Percentiles rank a stretch among this genome's conserved stretches.
Conservation (phyloP, 2,113 vertebrate genomes). For the Seriola aureovittata region DNA sequence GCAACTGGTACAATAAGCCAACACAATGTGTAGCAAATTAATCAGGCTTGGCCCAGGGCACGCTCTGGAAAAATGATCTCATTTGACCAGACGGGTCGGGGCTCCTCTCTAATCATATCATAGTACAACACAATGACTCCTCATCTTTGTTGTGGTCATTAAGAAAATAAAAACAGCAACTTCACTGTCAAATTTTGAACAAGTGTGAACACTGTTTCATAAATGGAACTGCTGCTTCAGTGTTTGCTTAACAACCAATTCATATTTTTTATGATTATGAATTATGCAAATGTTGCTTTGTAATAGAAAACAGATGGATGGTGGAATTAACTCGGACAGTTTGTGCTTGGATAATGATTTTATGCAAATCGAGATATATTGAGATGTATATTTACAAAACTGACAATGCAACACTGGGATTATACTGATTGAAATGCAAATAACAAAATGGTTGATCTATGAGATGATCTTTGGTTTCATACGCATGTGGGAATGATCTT, state of each 20-base stretch:
- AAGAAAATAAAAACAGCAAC: constrained; percentile 51
- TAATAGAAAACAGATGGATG: constrained; percentile 53
- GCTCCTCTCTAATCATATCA: constrained; percentile 77
- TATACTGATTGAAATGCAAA: neutral
- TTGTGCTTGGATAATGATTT: constrained; percentile 42
- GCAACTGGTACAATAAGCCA: constrained; percentile 73
- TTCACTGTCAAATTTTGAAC: constrained; percentile 38
- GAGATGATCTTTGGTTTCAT: constrained; percentile 30
- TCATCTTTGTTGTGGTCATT: constrained; percentile 63
- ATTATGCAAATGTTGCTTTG: constrained; percentile 47
- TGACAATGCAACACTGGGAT: neutral
- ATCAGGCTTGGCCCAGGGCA: constrained; percentile 76
- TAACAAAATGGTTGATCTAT: neutral
- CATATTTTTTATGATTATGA: constrained; percentile 46
- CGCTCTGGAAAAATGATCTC: constrained; percentile 77
- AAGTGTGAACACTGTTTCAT: constrained; percentile 7
- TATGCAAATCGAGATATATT: constrained; percentile 42
- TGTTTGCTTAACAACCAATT: constrained; percentile 25
- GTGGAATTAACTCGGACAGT: constrained; percentile 38
- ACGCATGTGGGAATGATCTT: neutral
- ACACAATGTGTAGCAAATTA: constrained; percentile 78
- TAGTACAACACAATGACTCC: constrained; percentile 46
- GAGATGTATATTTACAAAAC: constrained; percentile 26
- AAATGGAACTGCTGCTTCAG: neutral
- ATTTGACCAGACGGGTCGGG: constrained; percentile 71